Percentiles rank a stretch among this genome's conserved stretches.
Conservation (phyloP, 2,888 invertebrate genomes). For the Dione vanillae region DNA sequence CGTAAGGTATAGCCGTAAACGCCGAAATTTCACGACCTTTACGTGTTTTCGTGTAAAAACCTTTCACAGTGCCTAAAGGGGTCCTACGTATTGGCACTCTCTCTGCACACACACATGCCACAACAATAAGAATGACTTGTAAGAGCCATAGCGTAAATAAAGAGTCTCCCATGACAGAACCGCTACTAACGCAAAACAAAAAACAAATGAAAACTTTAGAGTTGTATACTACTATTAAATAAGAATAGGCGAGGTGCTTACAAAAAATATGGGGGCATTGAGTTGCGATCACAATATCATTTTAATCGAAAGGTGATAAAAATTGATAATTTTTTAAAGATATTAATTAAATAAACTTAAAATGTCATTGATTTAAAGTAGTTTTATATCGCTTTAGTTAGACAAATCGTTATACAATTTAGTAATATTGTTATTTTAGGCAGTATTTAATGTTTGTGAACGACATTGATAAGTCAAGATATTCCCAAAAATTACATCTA, state of each 20-base stretch:
- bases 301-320: background rate
- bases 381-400: too few relatives aligned
- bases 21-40: constrained; percentile 84
- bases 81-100: constrained; percentile 51
- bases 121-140: constrained; percentile 22
- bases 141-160: constrained; percentile 24
- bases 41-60: constrained; percentile 82
- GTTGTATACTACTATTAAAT: constrained; percentile 38
- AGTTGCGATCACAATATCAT: constrained; percentile 1
- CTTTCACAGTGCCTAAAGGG: constrained; percentile 81
- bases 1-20: constrained; percentile 87
- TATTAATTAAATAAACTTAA: too few relatives aligned
- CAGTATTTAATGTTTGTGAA: too few relatives aligned
- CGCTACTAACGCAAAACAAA: constrained; percentile 39
- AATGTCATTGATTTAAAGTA: too few relatives aligned
- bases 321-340: constrained; percentile 3
- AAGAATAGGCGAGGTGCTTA: constrained; percentile 31
- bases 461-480: too few relatives aligned
- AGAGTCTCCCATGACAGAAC: constrained; percentile 30
- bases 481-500: too few relatives aligned
- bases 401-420: too few relatives aligned
- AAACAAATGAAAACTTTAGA: constrained; percentile 40
- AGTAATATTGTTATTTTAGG: too few relatives aligned
- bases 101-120: constrained; percentile 30
- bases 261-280: background rate